phyloP scores from a whole-genome alignment of 1,140 invertebrate genomes.

The Theocolax elegans region DNA sequence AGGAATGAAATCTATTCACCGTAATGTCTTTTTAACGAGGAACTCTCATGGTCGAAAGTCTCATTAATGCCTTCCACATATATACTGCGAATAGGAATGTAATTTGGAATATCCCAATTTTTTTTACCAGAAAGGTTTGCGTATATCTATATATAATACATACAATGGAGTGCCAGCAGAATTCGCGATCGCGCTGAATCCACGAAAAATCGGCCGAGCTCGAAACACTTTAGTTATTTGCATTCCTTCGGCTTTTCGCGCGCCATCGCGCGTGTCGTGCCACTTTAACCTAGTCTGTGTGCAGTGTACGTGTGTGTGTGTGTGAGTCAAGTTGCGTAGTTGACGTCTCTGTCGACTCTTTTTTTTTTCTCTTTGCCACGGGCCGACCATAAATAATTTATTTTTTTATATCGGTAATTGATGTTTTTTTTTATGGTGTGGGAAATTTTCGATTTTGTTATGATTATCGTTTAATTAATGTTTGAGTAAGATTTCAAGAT shows the following conservation, averaged over 20 bases:
- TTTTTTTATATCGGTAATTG: no score
- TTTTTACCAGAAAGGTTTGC: neutral
- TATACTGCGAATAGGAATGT: slow-evolving; percentile 6
- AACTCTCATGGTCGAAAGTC: slow-evolving; percentile 24
- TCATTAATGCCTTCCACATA: slow-evolving; percentile 5
- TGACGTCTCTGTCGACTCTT: neutral
- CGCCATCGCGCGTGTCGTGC: slow-evolving; percentile 27
- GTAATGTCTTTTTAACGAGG: slow-evolving; percentile 25
- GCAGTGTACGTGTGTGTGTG: neutral
- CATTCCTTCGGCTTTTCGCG: slow-evolving; percentile 32
- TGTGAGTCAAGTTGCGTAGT: neutral
- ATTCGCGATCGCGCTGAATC: slow-evolving; percentile 7
- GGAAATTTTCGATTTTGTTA: no score
- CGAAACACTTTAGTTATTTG: slow-evolving; percentile 20
- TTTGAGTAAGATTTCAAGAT: no score
- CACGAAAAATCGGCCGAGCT: slow-evolving; percentile 6
- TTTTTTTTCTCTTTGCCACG: neutral
- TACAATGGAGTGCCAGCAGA: neutral
- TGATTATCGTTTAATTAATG: no score
- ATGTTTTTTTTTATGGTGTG: no score
- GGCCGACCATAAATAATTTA: no score
- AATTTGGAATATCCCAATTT: slow-evolving; percentile 19
- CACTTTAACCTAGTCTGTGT: slow-evolving; percentile 17
- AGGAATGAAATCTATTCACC: no score
- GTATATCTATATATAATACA: neutral